phyloP scores from a whole-genome alignment of 2,888 invertebrate genomes.

The Trachelus iudaicus region DNA sequence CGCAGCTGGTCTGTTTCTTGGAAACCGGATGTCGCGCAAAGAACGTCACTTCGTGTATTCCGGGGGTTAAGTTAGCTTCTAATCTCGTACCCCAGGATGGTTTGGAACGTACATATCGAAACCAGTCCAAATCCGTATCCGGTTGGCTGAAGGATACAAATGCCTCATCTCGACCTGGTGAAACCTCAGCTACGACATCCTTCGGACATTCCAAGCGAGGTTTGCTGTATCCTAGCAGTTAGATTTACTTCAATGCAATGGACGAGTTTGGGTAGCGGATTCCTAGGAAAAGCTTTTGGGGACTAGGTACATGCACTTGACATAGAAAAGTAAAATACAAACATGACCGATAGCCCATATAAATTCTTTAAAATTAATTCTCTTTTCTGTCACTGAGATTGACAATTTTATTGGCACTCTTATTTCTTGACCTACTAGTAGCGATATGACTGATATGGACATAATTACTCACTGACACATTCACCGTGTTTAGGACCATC shows the following conservation, averaged over 20 bases:
- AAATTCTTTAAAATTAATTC: background rate
- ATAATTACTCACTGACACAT: slow-evolving; percentile 64
- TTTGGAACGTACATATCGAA: slow-evolving; percentile 66
- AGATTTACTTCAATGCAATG: background rate
- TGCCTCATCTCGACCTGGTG: slow-evolving; percentile 64
- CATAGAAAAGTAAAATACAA: background rate
- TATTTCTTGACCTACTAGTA: background rate
- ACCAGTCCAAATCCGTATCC: slow-evolving; percentile 69
- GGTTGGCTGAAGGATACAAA: slow-evolving; percentile 68
- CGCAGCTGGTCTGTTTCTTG: slow-evolving; percentile 66
- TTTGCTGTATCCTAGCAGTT: slow-evolving; percentile 63
- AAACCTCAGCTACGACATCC: slow-evolving; percentile 65
- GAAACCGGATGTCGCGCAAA: slow-evolving; percentile 67
- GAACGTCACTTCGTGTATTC: slow-evolving; percentile 67
- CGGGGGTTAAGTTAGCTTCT: slow-evolving; percentile 66
- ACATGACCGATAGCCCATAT: background rate
- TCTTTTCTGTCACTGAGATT: background rate
- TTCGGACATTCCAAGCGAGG: slow-evolving; percentile 69
- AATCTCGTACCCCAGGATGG: slow-evolving; percentile 68
- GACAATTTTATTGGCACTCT: background rate
- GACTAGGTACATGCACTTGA: background rate
- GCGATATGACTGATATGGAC: slow-evolving; percentile 3
- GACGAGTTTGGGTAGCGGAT: background rate
- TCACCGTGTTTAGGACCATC: slow-evolving; percentile 65
- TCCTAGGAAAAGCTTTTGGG: background rate